Base-by-base conservation (phyloP, 2,797 vertebrate genomes). In the Brachymystax lenok region DNA sequence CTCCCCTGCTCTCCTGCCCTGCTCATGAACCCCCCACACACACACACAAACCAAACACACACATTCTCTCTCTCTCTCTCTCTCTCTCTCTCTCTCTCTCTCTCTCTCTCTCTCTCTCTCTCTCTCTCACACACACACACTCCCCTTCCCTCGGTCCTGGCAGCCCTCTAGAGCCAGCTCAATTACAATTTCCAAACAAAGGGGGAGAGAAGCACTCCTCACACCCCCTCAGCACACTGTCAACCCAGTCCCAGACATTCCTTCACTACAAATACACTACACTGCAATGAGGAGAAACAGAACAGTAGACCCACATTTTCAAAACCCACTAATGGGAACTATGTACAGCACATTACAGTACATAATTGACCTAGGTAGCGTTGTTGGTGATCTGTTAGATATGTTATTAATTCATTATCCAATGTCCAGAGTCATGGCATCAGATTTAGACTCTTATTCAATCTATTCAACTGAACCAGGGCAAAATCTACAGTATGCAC, bases 1-100 rank as follows among this genome's bases (percentile, higher is more conserved):
- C 92, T 94, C 77, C 88, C 89, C 92, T 94, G 92, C 95, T 94
- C 94, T 93, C 93, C 94, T 96, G 95, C 94, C 95, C 95, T 95
- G 92, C 93, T 92, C 81, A 92, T 96, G 95, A 96, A 96, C 95
- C 92, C 93, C 93, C 80, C 85, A 33, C 35, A 46, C 5, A 24
- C 27, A n/a, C 24, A 12, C 64, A n/a, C 74, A 40, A 51, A 21
- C 2, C 35, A 68, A 69, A 61, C 63, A 59, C 67, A 56, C 68
- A 61, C 61, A 70, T n/a, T n/a, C n/a, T n/a, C n/a, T n/a, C n/a
- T n/a, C n/a, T n/a, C n/a, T n/a, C n/a, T n/a, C n/a, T n/a, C n/a
- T n/a, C n/a, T n/a, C n/a, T n/a, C n/a, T n/a, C n/a, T n/a, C n/a
- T n/a, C n/a, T n/a, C n/a, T n/a, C n/a, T n/a, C n/a, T n/a, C n/a